Evolutionary conservation across 2,113 vertebrate species (phyloP).

Genomic region (Amia ocellicauda): DNA sequence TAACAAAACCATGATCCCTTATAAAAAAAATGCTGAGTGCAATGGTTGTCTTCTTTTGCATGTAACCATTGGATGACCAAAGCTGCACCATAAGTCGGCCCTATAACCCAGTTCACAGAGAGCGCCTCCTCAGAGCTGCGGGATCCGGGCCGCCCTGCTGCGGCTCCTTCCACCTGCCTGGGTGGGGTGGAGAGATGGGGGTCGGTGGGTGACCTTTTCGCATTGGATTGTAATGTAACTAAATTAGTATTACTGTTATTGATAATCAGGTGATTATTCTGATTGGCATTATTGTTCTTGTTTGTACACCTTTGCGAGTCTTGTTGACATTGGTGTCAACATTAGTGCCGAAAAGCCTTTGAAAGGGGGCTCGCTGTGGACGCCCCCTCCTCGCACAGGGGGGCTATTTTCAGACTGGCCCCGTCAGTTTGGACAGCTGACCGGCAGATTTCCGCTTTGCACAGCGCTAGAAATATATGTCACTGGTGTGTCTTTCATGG

Average conservation of each 20-base stretch:
- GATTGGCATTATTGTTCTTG: too few relatives aligned
- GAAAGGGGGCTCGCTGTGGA: too few relatives aligned
- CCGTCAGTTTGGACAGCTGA: background rate
- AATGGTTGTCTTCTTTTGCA: constrained; percentile 17
- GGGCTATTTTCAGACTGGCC: background rate
- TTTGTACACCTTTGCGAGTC: too few relatives aligned
- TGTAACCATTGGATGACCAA: constrained; percentile 30
- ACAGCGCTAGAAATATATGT: background rate
- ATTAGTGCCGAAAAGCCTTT: too few relatives aligned
- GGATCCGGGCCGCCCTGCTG: constrained; percentile 42
- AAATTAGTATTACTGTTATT: too few relatives aligned
- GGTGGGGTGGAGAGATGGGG: too few relatives aligned
- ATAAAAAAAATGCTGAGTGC: background rate
- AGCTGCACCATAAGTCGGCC: constrained; percentile 29
- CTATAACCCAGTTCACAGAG: constrained; percentile 34
- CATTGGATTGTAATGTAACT: constrained; percentile 14
- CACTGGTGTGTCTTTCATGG: constrained; percentile 4
- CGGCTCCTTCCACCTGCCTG: constrained; percentile 60
- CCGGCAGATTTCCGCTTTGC: background rate
- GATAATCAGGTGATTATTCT: too few relatives aligned
- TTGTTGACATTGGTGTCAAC: too few relatives aligned
- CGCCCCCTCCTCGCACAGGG: background rate
- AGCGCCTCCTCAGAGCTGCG: constrained; percentile 33
- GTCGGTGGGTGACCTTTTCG: background rate
- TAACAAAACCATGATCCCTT: too few relatives aligned